Evolutionary conservation across 2,888 invertebrate genomes (phyloP).

Genomic region (Heliconius charithonia): DNA sequence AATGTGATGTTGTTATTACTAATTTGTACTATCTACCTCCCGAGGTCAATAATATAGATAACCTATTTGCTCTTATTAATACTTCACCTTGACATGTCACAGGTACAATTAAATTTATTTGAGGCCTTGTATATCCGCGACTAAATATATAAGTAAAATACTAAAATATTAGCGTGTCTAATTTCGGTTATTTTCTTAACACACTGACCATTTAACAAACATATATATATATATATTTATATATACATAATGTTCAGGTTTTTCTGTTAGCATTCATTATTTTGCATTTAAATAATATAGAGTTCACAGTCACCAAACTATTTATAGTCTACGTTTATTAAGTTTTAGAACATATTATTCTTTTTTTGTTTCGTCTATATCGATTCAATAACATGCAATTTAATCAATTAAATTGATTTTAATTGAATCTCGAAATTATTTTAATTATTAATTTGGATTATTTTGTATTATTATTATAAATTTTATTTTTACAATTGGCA

Average conservation of each 20-base stretch:
- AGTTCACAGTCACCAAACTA: constrained; percentile 9
- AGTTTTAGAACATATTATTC: neutral
- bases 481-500: constrained; percentile 41
- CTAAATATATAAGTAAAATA: neutral
- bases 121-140: constrained; percentile 15
- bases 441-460: constrained; percentile 44
- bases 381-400: constrained; percentile 47
- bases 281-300: constrained; percentile 21
- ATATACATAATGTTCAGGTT: neutral
- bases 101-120: constrained; percentile 6
- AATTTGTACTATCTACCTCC: constrained; percentile 48
- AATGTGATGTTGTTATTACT: constrained; percentile 41
- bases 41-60: constrained; percentile 45
- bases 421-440: constrained; percentile 54
- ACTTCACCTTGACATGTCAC: constrained; percentile 18
- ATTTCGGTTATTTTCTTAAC: neutral
- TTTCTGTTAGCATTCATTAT: neutral
- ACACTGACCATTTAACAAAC: neutral
- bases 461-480: constrained; percentile 42
- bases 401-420: constrained; percentile 50
- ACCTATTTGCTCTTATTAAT: constrained; percentile 33
- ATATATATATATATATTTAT: neutral
- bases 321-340: constrained; percentile 6
- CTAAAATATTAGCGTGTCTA: neutral
- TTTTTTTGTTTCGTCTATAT: constrained; percentile 31